Evolutionary conservation across 2,888 invertebrate genomes (phyloP).

Genomic region (Agrochola lychnidis): DNA sequence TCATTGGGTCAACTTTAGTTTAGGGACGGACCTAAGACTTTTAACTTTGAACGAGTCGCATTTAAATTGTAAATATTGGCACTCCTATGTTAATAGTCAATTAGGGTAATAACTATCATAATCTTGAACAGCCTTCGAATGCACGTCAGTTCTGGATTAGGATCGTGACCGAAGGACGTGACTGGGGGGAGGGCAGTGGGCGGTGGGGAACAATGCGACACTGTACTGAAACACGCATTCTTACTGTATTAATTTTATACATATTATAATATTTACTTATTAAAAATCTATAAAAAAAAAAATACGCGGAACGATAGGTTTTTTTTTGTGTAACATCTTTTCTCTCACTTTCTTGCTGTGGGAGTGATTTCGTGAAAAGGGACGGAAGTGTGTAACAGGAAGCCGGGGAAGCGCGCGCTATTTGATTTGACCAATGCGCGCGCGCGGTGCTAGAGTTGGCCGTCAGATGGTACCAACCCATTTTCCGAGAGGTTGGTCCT

Average conservation of each 20-base stretch:
- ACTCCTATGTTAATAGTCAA: slow-evolving; percentile 21
- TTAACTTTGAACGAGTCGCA: no score
- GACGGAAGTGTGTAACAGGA: no score
- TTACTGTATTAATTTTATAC: slow-evolving; percentile 4
- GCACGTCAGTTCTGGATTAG: slow-evolving; percentile 45
- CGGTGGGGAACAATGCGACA: slow-evolving; percentile 56
- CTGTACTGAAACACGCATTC: slow-evolving; percentile 42
- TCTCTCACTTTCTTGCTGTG: no score
- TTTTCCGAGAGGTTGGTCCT: no score
- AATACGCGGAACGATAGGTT: neutral
- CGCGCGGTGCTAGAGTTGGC: no score
- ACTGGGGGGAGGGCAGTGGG: slow-evolving; percentile 20
- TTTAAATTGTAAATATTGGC: neutral
- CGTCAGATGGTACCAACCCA: no score
- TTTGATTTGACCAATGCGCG: no score
- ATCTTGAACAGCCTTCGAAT: slow-evolving; percentile 42
- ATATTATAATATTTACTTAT: neutral
- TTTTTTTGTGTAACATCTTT: no score
- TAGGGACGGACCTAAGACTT: neutral
- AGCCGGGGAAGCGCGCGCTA: no score
- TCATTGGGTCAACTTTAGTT: neutral
- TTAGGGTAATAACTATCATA: slow-evolving; percentile 38
- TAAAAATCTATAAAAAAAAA: slow-evolving; percentile 1
- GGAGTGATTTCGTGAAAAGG: no score
- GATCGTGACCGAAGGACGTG: slow-evolving; percentile 63